Evolutionary conservation across 2,113 vertebrate genomes (phyloP).

Genomic region (Asarcornis scutulata): DNA sequence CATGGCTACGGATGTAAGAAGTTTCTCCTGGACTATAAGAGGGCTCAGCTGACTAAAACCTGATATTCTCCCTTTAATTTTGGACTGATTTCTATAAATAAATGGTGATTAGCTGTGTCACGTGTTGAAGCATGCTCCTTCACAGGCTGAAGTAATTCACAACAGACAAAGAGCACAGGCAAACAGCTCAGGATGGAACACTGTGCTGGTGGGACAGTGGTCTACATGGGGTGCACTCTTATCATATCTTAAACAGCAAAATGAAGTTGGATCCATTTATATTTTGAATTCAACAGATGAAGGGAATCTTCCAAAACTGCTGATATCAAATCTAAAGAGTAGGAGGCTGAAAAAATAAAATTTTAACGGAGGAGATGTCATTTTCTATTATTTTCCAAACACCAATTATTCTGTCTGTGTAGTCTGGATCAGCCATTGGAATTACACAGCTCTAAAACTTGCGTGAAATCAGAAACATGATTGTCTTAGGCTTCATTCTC

Average conservation of each 20-base stretch:
- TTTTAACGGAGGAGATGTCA: neutral
- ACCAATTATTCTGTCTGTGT: neutral
- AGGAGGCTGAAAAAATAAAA: neutral
- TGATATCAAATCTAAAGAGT: neutral
- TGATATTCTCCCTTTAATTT: neutral
- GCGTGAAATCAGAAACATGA: constrained; percentile 42
- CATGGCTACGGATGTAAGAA: neutral
- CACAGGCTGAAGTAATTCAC: neutral
- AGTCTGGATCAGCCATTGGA: neutral
- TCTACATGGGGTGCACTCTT: neutral
- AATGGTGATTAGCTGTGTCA: neutral
- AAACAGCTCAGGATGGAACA: neutral
- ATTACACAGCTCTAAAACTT: constrained; percentile 20
- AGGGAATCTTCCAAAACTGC: neutral
- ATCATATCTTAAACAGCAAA: neutral
- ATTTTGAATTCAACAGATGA: neutral
- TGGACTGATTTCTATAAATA: neutral
- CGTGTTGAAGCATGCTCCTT: neutral
- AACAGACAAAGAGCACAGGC: neutral
- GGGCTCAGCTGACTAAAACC: neutral
- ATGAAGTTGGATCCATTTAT: neutral
- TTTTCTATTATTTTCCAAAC: neutral
- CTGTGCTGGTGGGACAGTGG: neutral
- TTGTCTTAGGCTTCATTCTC: neutral
- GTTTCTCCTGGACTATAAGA: neutral